phyloP scores from a whole-genome alignment of 2,113 vertebrate species.

The Acanthochromis polyacanthus region DNA sequence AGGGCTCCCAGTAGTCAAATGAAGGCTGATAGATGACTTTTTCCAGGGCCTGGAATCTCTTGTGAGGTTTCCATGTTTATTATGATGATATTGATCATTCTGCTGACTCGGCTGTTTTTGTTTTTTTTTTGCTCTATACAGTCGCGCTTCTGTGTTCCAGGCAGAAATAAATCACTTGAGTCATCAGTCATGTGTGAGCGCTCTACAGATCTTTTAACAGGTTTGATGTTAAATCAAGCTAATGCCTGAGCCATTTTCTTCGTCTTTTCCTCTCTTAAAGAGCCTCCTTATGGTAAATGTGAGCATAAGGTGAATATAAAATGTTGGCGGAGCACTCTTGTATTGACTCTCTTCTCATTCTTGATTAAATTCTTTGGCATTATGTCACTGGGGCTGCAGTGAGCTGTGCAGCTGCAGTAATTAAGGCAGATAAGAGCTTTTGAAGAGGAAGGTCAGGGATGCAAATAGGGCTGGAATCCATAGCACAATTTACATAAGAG shows the following conservation, averaged over 20 bases:
- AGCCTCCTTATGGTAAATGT: conserved; percentile 1
- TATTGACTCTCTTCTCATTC: too few relatives aligned
- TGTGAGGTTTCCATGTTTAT: conserved; percentile 67
- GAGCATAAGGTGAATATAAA: too few relatives aligned
- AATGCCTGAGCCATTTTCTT: conserved; percentile 34
- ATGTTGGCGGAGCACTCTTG: too few relatives aligned
- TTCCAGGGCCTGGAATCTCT: conserved; percentile 58
- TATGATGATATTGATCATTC: conserved; percentile 70
- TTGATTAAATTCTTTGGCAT: background rate
- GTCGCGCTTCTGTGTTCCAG: conserved; percentile 23
- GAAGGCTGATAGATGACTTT: conserved; percentile 69
- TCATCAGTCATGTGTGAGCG: conserved; percentile 52
- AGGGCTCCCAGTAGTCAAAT: conserved; percentile 67
- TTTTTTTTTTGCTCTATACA: conserved; percentile 21
- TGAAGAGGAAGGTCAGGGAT: background rate
- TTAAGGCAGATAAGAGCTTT: background rate
- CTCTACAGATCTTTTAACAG: conserved; percentile 37
- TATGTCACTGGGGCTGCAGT: background rate
- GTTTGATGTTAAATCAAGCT: conserved; percentile 52
- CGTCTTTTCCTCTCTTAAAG: background rate
- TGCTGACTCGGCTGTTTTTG: conserved; percentile 55
- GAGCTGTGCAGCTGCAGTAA: background rate
- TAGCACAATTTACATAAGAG: too few relatives aligned
- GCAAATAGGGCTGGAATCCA: background rate
- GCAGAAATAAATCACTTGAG: conserved; percentile 33